Evolutionary conservation across 2,888 invertebrate genomes (phyloP).

Genomic region (Balanococcus diminutus): DNA sequence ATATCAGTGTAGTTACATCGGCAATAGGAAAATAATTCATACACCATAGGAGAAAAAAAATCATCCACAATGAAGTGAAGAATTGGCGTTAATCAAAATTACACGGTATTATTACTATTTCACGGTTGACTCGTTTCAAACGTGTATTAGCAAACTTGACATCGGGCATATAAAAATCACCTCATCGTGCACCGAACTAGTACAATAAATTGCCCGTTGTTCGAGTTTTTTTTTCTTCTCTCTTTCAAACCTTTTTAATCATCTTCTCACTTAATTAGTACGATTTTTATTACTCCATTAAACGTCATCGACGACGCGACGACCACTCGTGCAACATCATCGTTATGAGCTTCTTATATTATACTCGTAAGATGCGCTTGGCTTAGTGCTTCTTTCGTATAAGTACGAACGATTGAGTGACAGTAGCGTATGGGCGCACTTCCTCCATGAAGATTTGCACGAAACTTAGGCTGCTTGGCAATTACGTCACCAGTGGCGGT

Average conservation of each 20-base stretch:
- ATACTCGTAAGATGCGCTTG: background rate
- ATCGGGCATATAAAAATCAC: background rate
- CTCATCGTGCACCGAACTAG: background rate
- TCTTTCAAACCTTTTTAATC: background rate
- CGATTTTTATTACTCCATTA: conserved; percentile 4
- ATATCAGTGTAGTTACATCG: background rate
- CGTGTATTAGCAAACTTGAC: background rate
- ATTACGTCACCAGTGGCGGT: background rate
- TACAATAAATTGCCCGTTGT: background rate
- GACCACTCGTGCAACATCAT: background rate
- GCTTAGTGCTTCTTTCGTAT: background rate
- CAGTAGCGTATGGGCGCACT: background rate
- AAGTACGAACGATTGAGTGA: background rate
- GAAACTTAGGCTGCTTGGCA: background rate
- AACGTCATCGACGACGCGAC: background rate
- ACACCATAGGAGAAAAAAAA: background rate
- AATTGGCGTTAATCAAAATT: conserved; percentile 21
- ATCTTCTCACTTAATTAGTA: background rate
- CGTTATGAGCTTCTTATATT: background rate
- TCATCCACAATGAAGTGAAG: conserved; percentile 22
- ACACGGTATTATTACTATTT: conserved; percentile 36
- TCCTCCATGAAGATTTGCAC: conserved; percentile 11
- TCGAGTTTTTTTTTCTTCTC: background rate
- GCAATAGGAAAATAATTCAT: background rate
- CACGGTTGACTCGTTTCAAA: conserved; percentile 20